Conservation (phyloP, 2,888 invertebrate species). For the Dendrolimus houi region DNA sequence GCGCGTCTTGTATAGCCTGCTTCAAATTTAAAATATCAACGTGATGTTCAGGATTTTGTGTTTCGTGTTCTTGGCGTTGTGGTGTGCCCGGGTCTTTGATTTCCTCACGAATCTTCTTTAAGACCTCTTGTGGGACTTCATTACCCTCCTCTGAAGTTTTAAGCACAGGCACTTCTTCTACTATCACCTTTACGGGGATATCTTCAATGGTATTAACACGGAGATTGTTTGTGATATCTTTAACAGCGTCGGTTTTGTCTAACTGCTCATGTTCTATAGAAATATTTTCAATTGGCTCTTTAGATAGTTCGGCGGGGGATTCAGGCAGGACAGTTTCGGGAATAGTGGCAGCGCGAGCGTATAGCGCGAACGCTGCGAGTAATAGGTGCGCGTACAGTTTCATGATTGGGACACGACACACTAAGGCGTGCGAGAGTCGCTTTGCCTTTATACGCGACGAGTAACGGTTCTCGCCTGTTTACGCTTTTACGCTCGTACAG, state of each 20-base stretch:
- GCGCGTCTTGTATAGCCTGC: conserved; percentile 38
- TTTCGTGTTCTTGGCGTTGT: conserved; percentile 61
- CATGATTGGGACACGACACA: conserved; percentile 49
- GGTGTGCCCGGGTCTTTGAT: conserved; percentile 54
- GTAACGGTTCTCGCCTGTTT: conserved; percentile 60
- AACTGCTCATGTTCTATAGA: conserved; percentile 32
- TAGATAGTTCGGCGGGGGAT: conserved; percentile 15
- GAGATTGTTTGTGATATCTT: conserved; percentile 41
- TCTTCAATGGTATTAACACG: conserved; percentile 23
- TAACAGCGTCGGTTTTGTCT: conserved; percentile 31
- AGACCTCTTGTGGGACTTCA: conserved; percentile 23
- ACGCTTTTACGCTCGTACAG: conserved; percentile 32
- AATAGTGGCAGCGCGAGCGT: conserved; percentile 47
- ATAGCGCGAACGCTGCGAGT: conserved; percentile 38
- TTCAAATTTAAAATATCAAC: conserved; percentile 34
- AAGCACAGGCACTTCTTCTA: conserved; percentile 29
- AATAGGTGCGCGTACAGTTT: conserved; percentile 47
- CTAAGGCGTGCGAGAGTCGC: conserved; percentile 34
- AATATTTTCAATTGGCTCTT: conserved; percentile 29
- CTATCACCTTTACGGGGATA: conserved; percentile 51
- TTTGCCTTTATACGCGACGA: conserved; percentile 50
- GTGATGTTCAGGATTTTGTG: conserved; percentile 49
- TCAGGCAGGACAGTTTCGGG: conserved; percentile 19
- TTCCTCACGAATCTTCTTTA: conserved; percentile 43
- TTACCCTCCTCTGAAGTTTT: conserved; percentile 25